These are phyloP conservation scores for Lamproptera curius DNA, from an alignment of 2,888 invertebrate species.

Conservation along the genomic window DNA sequence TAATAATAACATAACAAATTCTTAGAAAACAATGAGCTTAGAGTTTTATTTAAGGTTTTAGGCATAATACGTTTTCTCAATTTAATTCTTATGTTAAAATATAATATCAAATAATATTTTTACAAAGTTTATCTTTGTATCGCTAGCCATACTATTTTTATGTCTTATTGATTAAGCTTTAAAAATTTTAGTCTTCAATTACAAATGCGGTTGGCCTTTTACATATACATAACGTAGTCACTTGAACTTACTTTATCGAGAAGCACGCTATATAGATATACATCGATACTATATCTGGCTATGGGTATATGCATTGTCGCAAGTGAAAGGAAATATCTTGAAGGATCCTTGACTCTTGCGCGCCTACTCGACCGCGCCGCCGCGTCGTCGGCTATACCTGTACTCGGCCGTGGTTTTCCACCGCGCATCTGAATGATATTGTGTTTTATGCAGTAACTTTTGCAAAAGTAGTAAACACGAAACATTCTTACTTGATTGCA, in stretches of 20 bases:
- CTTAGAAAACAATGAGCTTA: no score
- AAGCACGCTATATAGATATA: conserved; percentile 26
- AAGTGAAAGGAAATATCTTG: conserved; percentile 77
- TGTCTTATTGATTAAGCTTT: conserved; percentile 7
- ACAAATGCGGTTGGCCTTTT: conserved; percentile 16
- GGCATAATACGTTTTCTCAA: no score
- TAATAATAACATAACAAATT: no score
- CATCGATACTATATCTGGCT: conserved; percentile 27
- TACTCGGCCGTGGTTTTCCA: conserved; percentile 29
- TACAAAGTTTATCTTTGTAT: no score
- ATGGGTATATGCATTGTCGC: conserved; percentile 60
- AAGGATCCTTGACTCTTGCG: conserved; percentile 73
- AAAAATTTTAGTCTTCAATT: conserved; percentile 7
- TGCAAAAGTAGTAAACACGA: no score
- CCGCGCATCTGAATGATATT: conserved; percentile 24
- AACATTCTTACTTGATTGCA: no score
- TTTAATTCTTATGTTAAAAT: no score
- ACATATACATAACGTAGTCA: conserved; percentile 15
- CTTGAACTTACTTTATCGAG: conserved; percentile 27
- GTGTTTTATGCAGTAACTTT: neutral
- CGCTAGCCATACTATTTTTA: no score
- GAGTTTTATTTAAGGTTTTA: no score
- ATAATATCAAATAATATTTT: no score
- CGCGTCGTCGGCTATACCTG: conserved; percentile 31
- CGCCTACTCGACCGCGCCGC: conserved; percentile 49